A percentile compares a stretch with the other conserved stretches of the same genome.
These are phyloP conservation scores for Nomia melanderi DNA, from an alignment of 1,140 invertebrate genomes.

Conservation along the genomic window DNA sequence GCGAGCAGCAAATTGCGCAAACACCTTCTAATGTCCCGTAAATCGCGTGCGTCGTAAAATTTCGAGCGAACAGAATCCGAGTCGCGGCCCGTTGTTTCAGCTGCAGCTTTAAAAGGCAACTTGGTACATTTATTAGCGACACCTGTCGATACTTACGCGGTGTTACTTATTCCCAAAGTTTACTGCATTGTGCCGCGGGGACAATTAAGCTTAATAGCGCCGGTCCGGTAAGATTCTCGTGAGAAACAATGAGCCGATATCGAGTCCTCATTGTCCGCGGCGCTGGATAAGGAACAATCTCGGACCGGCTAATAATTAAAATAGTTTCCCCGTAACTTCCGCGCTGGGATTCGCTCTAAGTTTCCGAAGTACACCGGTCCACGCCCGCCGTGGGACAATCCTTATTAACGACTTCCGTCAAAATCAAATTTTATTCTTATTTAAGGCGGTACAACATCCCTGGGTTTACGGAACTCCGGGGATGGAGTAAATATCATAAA, in stretches of 20 bases:
- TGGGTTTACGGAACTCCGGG: background rate
- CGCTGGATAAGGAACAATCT: constrained; percentile 25
- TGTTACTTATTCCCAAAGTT: constrained; percentile 46
- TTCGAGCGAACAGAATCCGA: background rate
- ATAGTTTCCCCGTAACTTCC: constrained; percentile 53
- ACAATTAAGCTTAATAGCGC: constrained; percentile 44
- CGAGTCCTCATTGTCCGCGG: constrained; percentile 27
- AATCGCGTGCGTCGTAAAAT: background rate
- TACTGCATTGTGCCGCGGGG: constrained; percentile 25
- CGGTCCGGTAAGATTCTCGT: constrained; percentile 4
- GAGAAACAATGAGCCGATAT: constrained; percentile 42
- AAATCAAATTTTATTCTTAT: constrained; percentile 17
- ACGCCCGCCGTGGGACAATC: background rate
- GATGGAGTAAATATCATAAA: background rate
- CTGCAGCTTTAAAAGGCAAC: constrained; percentile 5
- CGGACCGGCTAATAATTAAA: constrained; percentile 50
- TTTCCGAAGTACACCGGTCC: constrained; percentile 4
- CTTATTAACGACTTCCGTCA: constrained; percentile 40
- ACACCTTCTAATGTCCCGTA: background rate
- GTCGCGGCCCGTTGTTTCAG: background rate
- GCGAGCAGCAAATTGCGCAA: background rate
- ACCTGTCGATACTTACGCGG: constrained; percentile 40
- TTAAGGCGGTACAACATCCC: background rate
- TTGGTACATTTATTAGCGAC: constrained; percentile 37
- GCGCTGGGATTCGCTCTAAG: constrained; percentile 2